These are phyloP conservation scores for Diabrotica balteata DNA, from an alignment of 2,888 invertebrate species.

Conservation along the genomic window DNA sequence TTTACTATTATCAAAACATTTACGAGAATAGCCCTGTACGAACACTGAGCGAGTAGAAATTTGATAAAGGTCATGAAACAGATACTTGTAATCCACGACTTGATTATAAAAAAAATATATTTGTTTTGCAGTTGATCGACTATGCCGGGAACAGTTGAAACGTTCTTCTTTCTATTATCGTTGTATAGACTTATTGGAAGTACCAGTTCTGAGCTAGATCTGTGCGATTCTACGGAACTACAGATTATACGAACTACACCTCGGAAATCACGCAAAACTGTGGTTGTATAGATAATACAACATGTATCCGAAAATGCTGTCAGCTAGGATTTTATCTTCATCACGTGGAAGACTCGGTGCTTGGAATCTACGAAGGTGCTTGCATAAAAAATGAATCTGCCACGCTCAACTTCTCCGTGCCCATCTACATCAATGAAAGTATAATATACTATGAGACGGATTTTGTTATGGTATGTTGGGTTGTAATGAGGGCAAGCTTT, in stretches of 20 bases:
- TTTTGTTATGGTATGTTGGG: slow-evolving; percentile 32
- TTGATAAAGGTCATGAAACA: slow-evolving; percentile 23
- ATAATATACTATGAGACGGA: slow-evolving; percentile 13
- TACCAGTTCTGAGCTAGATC: slow-evolving; percentile 2
- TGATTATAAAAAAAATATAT: slow-evolving; percentile 8
- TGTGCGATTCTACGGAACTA: slow-evolving; percentile 17
- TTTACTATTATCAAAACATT: no score
- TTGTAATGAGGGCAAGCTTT: slow-evolving; percentile 21
- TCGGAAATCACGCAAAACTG: slow-evolving; percentile 28
- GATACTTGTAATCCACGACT: slow-evolving; percentile 6
- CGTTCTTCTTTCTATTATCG: background rate
- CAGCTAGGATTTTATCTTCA: slow-evolving; percentile 36
- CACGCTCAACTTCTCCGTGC: slow-evolving; percentile 27
- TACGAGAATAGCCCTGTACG: background rate
- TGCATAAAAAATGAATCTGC: slow-evolving; percentile 9
- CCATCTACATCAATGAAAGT: slow-evolving; percentile 15
- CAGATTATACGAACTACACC: slow-evolving; percentile 27
- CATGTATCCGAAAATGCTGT: slow-evolving; percentile 44
- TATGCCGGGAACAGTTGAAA: slow-evolving; percentile 6
- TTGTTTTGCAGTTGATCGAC: slow-evolving; percentile 13
- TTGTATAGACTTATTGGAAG: background rate
- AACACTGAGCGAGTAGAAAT: background rate
- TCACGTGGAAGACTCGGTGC: slow-evolving; percentile 21
- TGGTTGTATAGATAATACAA: slow-evolving; percentile 26
- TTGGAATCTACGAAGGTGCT: slow-evolving; percentile 8